Evolutionary conservation across 1,140 invertebrate species (phyloP), one percentile per base, ranked within the genome.

Genomic region (Thaumetopoea pityocampa): DNA sequence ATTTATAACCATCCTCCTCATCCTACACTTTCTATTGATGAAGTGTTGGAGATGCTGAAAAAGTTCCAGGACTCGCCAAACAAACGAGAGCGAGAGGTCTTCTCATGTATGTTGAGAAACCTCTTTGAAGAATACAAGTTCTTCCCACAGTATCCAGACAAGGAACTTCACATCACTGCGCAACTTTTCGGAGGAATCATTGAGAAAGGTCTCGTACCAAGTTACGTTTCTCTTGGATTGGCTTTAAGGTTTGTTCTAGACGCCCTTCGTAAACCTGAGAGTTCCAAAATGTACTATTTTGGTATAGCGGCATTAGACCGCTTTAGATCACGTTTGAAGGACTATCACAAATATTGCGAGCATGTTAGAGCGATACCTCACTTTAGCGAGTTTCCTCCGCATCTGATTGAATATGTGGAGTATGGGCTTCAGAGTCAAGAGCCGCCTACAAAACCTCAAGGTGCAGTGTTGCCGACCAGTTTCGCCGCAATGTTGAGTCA

Each of bases 171-270:
- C 62, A 98, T 96, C 8, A 99, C 98, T 1, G 98, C 98, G 4
- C 95, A 98, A 70, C 86, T 99, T 0, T 99, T 99, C 85, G 98
- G 98, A 19, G 98, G 98, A 9, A 99, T 99, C 42, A 98, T 99
- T 42, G 97, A 99, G 65, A 92, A 96, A 55, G 96, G 96, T 14
- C 87, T 99, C 14, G 95, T 99, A n/a, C 93, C 93, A 15, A 92
- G 90, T 43, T 97, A 96, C 65, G 90, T 97, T 64, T 92, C 94
- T 0, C 85, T 98, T 4, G 97, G 96, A 0, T 85, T 97, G 1
- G 96, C 96, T 0, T 69, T 98, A 17, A 87, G 96, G 48, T 98
- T 94, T 73, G 96, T 99, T 2, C 78, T 99, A 17, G 97, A 99
- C 60, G 96, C 96, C 0, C 82, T 99, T 1, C 90, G 94, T 34